Evolutionary conservation across 2,113 vertebrate genomes (phyloP).

Genomic region (Pteruthius melanotis): DNA sequence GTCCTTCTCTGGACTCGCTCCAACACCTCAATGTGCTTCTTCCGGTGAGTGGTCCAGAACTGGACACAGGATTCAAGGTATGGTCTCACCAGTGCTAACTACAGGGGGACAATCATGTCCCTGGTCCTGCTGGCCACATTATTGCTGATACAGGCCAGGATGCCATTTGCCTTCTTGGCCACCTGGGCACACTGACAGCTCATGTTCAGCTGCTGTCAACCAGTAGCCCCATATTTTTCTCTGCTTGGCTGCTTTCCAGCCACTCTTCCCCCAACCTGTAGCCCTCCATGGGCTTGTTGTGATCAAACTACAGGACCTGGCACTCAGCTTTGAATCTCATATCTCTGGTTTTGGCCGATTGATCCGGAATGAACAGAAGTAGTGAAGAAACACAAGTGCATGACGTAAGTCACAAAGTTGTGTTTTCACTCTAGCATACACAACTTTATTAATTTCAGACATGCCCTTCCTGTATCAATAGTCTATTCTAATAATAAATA

Average conservation of each 20-base stretch:
- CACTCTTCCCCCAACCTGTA: background rate
- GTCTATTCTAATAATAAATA: background rate
- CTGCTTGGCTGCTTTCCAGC: background rate
- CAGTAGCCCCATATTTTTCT: background rate
- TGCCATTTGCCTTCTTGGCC: background rate
- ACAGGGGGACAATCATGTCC: no score
- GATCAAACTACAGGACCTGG: background rate
- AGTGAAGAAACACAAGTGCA: background rate
- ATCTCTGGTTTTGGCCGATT: background rate
- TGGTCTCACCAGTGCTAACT: background rate
- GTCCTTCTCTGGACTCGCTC: background rate
- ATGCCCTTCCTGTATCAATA: background rate
- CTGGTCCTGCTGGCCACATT: background rate
- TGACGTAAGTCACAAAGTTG: background rate
- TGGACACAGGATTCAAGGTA: no score
- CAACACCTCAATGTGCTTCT: background rate
- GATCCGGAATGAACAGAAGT: background rate
- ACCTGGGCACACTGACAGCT: background rate
- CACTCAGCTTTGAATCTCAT: accelerated
- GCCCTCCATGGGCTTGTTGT: background rate
- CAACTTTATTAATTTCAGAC: background rate
- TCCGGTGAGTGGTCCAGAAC: background rate
- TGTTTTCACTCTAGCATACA: background rate
- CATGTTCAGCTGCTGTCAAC: background rate
- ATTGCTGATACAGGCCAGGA: background rate